Evolutionary conservation across 1,140 invertebrate species (phyloP).

Genomic region (Eumeta japonica): DNA sequence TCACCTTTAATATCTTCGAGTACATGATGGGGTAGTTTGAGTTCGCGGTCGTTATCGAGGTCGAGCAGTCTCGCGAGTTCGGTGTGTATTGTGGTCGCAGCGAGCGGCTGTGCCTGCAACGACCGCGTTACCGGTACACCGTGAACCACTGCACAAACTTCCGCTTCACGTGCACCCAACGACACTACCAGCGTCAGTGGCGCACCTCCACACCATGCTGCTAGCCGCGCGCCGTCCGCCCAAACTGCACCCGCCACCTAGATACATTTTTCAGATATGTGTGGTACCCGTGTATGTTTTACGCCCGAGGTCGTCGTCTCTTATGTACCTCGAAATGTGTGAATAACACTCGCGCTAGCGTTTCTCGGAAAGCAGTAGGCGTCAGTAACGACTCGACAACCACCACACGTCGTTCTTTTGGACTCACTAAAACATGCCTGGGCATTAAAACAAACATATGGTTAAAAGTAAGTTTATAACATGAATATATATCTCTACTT

Average conservation of each 20-base stretch:
- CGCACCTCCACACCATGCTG: conserved; percentile 33
- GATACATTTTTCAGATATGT: too few species aligned
- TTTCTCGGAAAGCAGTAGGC: conserved; percentile 78
- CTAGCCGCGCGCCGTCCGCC: conserved; percentile 33
- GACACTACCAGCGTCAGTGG: conserved; percentile 28
- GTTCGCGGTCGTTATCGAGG: conserved; percentile 19
- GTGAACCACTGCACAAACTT: conserved; percentile 35
- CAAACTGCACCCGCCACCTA: conserved; percentile 40
- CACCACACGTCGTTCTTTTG: conserved; percentile 88
- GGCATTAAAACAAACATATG: too few species aligned
- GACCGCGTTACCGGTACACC: conserved; percentile 31
- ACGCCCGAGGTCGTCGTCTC: background rate
- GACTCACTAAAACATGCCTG: conserved; percentile 85
- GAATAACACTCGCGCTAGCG: conserved; percentile 88
- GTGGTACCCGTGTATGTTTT: background rate
- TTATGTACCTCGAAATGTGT: conserved; percentile 85
- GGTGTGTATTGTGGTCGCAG: conserved; percentile 22
- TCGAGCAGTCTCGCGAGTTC: conserved; percentile 26
- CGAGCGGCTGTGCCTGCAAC: conserved; percentile 31
- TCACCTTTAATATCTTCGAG: conserved; percentile 42
- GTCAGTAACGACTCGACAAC: conserved; percentile 87
- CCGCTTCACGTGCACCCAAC: conserved; percentile 29
- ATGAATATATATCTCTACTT: too few species aligned
- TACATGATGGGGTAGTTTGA: conserved; percentile 21
- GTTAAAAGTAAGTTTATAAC: too few species aligned